Base-by-base conservation (phyloP, 2,113 vertebrate species). In the Cyphomyrus plagiostoma region DNA sequence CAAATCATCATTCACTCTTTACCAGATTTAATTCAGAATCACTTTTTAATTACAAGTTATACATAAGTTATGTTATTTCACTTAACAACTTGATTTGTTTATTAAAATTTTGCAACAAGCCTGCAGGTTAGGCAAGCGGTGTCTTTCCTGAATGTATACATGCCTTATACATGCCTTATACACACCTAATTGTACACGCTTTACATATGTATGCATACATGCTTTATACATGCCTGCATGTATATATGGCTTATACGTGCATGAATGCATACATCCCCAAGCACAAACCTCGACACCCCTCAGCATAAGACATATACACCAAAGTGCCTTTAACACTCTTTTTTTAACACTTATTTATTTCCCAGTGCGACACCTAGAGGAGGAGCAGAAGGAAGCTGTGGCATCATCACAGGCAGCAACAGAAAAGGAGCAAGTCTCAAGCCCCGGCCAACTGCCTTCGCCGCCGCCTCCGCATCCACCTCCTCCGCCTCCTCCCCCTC, bases 311-410 rank as follows among this genome's bases (percentile, higher is more conserved):
- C 3, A 58, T 30, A 26, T 10, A 26, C 58, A 4, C 56, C 23
- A n/a, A 49, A 62, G 2, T 39, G 49, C n/a, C 0, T 23, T 53
- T 9, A 39, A 85, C 49, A 2, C 0, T 88, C 23, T 82, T 90
- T 5, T 10, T 10, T 39, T 8, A 45, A 85, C 49, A 1, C 0
- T 88, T 13, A 50, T 90, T 4, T 7, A 39, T 13, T 62, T 9
- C 35, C 74, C 74, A 96, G 95, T 94, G 62, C 92, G 92, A 74
- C 53, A 91, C 19, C 87, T 95, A 35, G 90, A 92, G 84, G 92
- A 93, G 10, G 77, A 62, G 15, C 19, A 91, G 85, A 90, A 85
- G 80, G 39, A 0, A 0, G n/a, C 74, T 46, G 50, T 89, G 4
- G 77, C 88, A 15, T 23, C 13, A 4, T 17, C 52, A 42, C 42